Evolutionary conservation across 2,888 invertebrate genomes (phyloP).

Genomic region (Perdita meconis): DNA sequence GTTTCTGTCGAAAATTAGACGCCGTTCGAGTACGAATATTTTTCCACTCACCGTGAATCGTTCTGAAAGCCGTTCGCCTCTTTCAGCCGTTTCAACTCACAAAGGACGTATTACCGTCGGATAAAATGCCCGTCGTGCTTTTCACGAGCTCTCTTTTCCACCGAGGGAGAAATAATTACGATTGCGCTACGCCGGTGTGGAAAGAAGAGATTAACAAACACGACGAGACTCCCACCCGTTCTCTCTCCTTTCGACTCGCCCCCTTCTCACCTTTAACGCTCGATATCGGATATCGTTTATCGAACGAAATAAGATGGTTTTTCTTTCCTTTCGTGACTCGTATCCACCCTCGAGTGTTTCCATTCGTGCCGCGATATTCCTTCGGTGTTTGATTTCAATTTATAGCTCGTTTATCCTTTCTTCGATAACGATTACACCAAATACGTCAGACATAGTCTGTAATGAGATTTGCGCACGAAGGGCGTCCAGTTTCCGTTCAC

Average conservation of each 20-base stretch:
- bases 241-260: not conserved
- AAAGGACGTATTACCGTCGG: conserved; percentile 52
- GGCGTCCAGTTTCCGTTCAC: too few species aligned
- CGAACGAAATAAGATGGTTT: conserved; percentile 34
- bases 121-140: conserved; percentile 49
- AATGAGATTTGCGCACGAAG: too few species aligned
- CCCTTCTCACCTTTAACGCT: conserved; percentile 29
- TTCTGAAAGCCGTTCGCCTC: conserved; percentile 22
- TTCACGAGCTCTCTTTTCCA: conserved; percentile 34
- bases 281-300: conserved; percentile 49
- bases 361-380: not conserved
- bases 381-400: not conserved
- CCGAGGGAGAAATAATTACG: conserved; percentile 47
- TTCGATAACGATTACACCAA: not conserved
- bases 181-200: conserved; percentile 34
- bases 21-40: conserved; percentile 12
- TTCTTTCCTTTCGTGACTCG: not conserved
- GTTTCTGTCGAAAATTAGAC: conserved; percentile 14
- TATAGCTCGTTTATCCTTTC: not conserved
- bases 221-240: conserved; percentile 28
- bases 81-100: conserved; percentile 39
- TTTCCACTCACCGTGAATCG: conserved; percentile 23
- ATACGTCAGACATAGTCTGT: too few species aligned
- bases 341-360: not conserved
- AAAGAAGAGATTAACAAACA: conserved; percentile 51